These are phyloP conservation scores for Strigamia maritima DNA, from an alignment of 2,888 invertebrate genomes.

Conservation along the genomic window DNA sequence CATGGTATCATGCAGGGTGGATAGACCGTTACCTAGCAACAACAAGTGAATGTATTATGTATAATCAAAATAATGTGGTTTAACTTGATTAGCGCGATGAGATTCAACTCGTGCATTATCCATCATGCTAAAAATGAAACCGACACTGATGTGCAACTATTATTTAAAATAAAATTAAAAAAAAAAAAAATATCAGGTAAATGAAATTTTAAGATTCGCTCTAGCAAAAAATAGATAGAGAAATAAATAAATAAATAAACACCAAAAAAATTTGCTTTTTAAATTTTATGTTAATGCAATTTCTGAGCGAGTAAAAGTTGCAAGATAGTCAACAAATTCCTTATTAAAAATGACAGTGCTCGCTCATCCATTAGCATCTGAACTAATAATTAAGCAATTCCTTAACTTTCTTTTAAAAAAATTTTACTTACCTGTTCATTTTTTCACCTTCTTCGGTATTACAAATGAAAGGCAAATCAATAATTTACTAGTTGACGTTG, in stretches of 20 bases:
- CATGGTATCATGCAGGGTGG: constrained; percentile 14
- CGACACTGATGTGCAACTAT: background rate
- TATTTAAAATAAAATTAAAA: background rate
- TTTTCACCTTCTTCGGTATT: background rate
- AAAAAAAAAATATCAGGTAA: too few relatives aligned
- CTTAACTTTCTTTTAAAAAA: background rate
- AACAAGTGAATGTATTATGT: constrained; percentile 19
- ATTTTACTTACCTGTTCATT: background rate
- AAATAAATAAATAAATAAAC: background rate
- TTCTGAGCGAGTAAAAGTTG: constrained; percentile 12
- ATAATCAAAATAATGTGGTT: constrained; percentile 32
- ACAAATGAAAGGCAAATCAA: background rate
- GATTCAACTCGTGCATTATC: constrained; percentile 32
- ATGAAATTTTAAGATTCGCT: background rate
- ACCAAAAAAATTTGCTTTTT: background rate
- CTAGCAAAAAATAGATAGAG: background rate
- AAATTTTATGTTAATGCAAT: constrained; percentile 22
- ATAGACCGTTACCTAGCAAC: constrained; percentile 17
- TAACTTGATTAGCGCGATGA: constrained; percentile 27
- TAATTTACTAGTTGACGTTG: background rate
- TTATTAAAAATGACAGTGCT: constrained; percentile 20
- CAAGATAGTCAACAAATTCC: constrained; percentile 17
- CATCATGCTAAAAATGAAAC: constrained; percentile 24
- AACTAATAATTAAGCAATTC: constrained; percentile 1
- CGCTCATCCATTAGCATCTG: background rate